These are phyloP conservation scores for Amphiprion clarkii DNA, from an alignment of 2,797 vertebrate genomes.

Conservation along the genomic window DNA sequence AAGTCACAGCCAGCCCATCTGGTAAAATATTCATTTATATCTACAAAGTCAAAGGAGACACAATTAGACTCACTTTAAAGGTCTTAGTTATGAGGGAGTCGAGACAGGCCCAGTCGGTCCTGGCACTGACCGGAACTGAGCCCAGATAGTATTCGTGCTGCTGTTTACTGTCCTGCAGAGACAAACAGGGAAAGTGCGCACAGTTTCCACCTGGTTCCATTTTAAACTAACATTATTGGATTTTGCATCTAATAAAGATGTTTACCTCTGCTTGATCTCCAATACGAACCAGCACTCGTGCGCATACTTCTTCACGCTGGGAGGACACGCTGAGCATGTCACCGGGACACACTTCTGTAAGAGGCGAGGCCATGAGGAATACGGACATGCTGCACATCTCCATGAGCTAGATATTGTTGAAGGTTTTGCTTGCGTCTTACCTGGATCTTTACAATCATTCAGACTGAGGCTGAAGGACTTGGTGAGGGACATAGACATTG, in stretches of 20 bases:
- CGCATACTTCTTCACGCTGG: slow-evolving; percentile 85
- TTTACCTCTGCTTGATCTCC: slow-evolving; percentile 90
- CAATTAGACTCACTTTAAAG: slow-evolving; percentile 88
- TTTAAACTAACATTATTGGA: neutral
- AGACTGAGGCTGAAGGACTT: slow-evolving; percentile 92
- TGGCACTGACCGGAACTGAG: slow-evolving; percentile 87
- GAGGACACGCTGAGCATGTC: slow-evolving; percentile 84
- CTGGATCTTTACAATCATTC: slow-evolving; percentile 87
- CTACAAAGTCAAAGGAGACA: neutral
- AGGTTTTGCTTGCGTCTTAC: slow-evolving; percentile 71
- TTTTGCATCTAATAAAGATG: neutral
- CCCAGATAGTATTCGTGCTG: slow-evolving; percentile 94
- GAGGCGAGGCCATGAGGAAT: neutral
- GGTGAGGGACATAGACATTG: slow-evolving; percentile 90
- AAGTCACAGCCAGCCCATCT: neutral
- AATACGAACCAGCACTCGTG: slow-evolving; percentile 88
- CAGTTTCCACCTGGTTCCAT: neutral
- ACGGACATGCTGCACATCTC: neutral
- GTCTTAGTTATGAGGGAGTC: slow-evolving; percentile 91
- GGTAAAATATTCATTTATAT: neutral
- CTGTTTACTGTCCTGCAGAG: slow-evolving; percentile 89
- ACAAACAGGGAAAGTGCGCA: slow-evolving; percentile 9
- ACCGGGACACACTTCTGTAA: slow-evolving; percentile 88
- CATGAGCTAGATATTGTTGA: neutral
- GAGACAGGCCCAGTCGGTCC: slow-evolving; percentile 91